Evolutionary conservation across 2,888 invertebrate species (phyloP), one percentile per base, ranked within the genome.

Genomic region (Rhamphomyia laevipes): DNA sequence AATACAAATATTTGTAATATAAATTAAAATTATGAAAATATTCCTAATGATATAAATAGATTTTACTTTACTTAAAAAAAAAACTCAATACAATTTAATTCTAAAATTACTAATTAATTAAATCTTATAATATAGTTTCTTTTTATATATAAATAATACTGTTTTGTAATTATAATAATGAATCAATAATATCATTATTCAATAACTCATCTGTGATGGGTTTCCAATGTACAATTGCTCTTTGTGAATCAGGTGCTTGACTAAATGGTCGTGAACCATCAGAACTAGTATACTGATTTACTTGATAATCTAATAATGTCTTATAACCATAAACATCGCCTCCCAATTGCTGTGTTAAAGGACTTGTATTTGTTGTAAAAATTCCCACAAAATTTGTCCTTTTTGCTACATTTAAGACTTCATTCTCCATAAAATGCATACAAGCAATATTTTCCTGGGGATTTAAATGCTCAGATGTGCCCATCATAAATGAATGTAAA

Each of bases 401-500:
- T 50, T 74, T 76, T 0, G 87, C 88, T 11, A 86, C 58, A 43
- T 74, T 71, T 54, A 87, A 68, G 4, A 83, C 83, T 57, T 86
- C 83, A 50, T 80, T 76, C 67, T 91, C 91, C 76, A 90, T 80
- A 50, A 80, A 81, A 53, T 81, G 77, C 70, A 91, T 87, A 9
- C 86, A 77, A 9, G 81, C 75, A 7, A 91, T 84, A 62, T 90
- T 90, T 62, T 90, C 85, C 45, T 80, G 79, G 0, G 86, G 64
- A 49, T 73, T 75, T 40, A 90, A 67, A 0, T 74, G 67, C 12
- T 77, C 73, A 52, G 77, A 77, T 0, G 88, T 90, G 2, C 84
- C 86, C 87, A 91, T 88, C 89, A 91, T 90, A 65, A 86, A 89
- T 1, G 84, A 82, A 61, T 91, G 89, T 1, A 90, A 73, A 41